Evolutionary conservation across 2,797 vertebrate species (phyloP).

Genomic region (Siniperca undulata): DNA sequence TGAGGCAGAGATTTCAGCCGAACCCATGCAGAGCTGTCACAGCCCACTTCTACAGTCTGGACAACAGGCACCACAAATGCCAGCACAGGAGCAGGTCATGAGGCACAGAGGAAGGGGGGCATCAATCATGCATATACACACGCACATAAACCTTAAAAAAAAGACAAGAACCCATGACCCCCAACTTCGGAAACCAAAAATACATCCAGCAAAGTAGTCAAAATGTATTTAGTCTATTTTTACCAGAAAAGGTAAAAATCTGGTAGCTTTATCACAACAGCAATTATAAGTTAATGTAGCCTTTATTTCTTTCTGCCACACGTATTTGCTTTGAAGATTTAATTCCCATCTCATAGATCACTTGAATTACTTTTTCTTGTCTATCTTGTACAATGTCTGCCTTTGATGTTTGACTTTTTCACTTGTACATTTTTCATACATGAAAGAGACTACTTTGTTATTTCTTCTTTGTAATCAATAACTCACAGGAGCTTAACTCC

Average conservation of each 20-base stretch:
- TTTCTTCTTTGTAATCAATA: slow-evolving; percentile 60
- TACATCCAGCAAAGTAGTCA: neutral
- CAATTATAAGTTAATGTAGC: slow-evolving; percentile 69
- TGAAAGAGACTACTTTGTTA: slow-evolving; percentile 56
- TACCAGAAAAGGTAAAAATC: slow-evolving; percentile 41
- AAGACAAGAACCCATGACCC: neutral
- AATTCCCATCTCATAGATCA: slow-evolving; percentile 37
- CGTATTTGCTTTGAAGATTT: slow-evolving; percentile 64
- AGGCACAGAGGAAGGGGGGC: neutral
- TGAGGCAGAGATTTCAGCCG: slow-evolving; percentile 29
- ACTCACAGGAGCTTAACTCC: slow-evolving; percentile 34
- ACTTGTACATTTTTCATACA: slow-evolving; percentile 41
- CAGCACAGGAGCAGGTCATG: slow-evolving; percentile 14
- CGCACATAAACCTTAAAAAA: neutral
- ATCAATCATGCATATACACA: slow-evolving; percentile 20
- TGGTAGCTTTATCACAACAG: slow-evolving; percentile 36
- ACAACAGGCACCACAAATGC: slow-evolving; percentile 24
- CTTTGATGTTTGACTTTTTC: slow-evolving; percentile 65
- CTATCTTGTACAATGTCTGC: slow-evolving; percentile 39
- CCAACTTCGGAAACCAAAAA: neutral
- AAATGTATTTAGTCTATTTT: slow-evolving; percentile 10
- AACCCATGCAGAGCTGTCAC: slow-evolving; percentile 45
- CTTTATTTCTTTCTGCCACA: slow-evolving; percentile 41
- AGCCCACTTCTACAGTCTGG: slow-evolving; percentile 29
- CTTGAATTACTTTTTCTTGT: slow-evolving; percentile 51